Conservation (phyloP, 2,113 vertebrate species). For the Apaloderma vittatum region DNA sequence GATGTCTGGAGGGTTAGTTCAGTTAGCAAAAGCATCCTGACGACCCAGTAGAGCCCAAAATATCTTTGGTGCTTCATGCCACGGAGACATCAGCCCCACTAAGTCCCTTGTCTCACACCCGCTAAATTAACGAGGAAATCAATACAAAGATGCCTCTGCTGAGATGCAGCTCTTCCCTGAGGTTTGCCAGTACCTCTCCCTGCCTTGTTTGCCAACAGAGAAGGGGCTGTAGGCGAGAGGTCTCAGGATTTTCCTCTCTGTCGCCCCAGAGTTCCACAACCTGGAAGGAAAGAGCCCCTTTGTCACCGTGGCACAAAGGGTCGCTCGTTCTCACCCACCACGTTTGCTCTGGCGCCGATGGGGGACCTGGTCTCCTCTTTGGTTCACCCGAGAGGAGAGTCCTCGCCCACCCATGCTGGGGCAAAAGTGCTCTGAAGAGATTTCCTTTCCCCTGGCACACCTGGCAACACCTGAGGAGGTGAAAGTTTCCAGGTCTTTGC, state of each 20-base stretch:
- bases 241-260: neutral
- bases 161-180: neutral
- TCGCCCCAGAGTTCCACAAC: neutral
- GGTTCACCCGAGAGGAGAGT: neutral
- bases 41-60: neutral
- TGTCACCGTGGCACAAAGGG: neutral
- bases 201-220: neutral
- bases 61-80: neutral
- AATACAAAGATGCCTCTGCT: neutral
- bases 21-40: neutral
- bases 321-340: rapidly evolving
- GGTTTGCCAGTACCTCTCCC: neutral
- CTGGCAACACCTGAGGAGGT: neutral
- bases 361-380: neutral
- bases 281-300: neutral
- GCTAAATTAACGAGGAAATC: neutral
- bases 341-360: neutral
- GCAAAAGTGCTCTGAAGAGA: neutral
- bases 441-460: neutral
- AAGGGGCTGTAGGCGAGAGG: neutral
- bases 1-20: neutral
- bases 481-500: neutral
- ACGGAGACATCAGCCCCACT: rapidly evolving
- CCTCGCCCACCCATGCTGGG: too few relatives aligned
- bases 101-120: neutral